Percentiles rank a stretch among this genome's conserved stretches.
phyloP scores from a whole-genome alignment of 1,140 invertebrate species.

The Aporrectodea caliginosa region DNA sequence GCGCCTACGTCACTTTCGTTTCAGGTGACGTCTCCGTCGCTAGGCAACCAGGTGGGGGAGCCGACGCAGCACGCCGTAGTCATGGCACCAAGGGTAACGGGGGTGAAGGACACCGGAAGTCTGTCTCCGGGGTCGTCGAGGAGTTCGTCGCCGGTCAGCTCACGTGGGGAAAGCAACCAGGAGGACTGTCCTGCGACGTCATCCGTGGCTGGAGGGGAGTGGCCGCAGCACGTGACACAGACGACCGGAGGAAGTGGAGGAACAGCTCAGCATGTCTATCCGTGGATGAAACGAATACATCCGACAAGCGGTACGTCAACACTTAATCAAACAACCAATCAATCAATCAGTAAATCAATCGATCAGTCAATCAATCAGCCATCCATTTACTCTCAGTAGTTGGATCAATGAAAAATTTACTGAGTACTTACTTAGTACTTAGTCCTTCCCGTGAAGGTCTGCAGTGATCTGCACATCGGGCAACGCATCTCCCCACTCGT shows the following conservation, averaged over 20 bases:
- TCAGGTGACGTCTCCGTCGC: background rate
- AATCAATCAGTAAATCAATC: background rate
- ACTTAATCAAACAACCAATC: too few species aligned
- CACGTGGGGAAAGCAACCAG: background rate
- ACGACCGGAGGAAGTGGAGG: background rate
- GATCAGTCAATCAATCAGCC: background rate
- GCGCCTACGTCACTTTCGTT: background rate
- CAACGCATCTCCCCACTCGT: too few species aligned
- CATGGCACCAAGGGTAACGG: background rate
- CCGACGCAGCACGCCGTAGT: too few species aligned
- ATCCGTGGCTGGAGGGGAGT: background rate
- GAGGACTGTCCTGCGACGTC: background rate
- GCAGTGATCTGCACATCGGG: too few species aligned
- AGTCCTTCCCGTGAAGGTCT: too few species aligned
- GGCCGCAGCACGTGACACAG: background rate
- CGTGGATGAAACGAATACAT: slow-evolving; percentile 95
- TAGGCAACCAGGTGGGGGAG: background rate
- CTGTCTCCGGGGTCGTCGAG: background rate
- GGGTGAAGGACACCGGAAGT: background rate
- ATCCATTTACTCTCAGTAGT: too few species aligned
- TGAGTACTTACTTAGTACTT: too few species aligned
- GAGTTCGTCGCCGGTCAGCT: background rate
- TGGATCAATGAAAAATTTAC: too few species aligned
- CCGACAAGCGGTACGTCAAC: slow-evolving; percentile 90
- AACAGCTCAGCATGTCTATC: slow-evolving; percentile 71